Conservation (phyloP, 1,140 invertebrate genomes). For the Dermatophagoides farinae region DNA sequence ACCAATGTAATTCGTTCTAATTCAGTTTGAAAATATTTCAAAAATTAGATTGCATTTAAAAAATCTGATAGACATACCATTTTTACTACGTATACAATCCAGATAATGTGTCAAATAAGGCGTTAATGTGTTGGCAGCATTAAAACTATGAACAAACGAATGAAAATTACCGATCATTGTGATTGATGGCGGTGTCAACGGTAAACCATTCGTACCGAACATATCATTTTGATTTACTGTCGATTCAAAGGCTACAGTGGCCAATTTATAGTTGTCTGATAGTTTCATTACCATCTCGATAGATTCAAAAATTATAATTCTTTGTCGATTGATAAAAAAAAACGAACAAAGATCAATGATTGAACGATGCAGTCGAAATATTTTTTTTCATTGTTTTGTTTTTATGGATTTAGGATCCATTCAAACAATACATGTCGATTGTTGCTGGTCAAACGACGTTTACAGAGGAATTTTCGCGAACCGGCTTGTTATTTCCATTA, state of each 20-base stretch:
- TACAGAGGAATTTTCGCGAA: too few species aligned
- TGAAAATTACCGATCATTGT: slow-evolving; percentile 75
- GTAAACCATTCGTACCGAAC: slow-evolving; percentile 83
- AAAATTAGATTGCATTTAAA: slow-evolving; percentile 1
- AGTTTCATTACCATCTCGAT: neutral
- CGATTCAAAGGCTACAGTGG: neutral
- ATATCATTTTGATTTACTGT: slow-evolving; percentile 31
- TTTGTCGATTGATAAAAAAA: neutral
- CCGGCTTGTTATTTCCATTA: too few species aligned
- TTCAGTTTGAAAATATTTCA: neutral
- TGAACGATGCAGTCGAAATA: too few species aligned
- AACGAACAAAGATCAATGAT: too few species aligned
- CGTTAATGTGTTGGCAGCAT: slow-evolving; percentile 47
- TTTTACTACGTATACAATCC: slow-evolving; percentile 75
- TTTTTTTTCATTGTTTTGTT: too few species aligned
- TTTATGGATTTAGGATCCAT: too few species aligned
- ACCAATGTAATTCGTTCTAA: slow-evolving; percentile 14
- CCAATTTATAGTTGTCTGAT: neutral
- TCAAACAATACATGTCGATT: too few species aligned
- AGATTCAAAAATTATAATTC: neutral
- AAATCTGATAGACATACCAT: slow-evolving; percentile 41
- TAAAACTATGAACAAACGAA: slow-evolving; percentile 29
- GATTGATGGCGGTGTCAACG: slow-evolving; percentile 84
- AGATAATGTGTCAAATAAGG: slow-evolving; percentile 53
- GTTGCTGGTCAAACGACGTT: too few species aligned